Base-by-base conservation (phyloP, 2,888 invertebrate species). In the Drosophila austrosaltans region DNA sequence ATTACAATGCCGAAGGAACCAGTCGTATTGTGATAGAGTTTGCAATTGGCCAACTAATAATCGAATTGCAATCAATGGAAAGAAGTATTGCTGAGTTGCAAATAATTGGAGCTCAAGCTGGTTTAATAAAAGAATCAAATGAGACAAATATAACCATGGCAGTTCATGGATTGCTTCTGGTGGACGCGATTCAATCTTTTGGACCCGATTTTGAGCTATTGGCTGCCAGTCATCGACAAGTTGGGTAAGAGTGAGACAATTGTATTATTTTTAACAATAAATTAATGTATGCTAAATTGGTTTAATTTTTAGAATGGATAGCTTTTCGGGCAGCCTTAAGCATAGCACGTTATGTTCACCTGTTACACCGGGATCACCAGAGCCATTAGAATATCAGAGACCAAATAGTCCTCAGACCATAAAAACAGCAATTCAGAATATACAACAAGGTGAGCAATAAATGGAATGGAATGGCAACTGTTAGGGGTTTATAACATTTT, bases 171-270 rank as follows among this genome's bases (percentile, higher is more conserved):
- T 93, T 99, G 80, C 93, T 99, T 66, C 93, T 99, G 64, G 98
- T 98, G 2, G 99, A 99, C 93, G 98, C 98, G 59, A 94, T 98
- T 91, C 98, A 99, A 93, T 97, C 97, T 16, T 98, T 97, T 92
- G 98, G 99, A 0, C 96, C 96, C 0, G 98, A 99, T 93, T 99
- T 98, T 93, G 98, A 98, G 92, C 93, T 99, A 61, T 94, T 99
- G 7, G 95, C 98, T 16, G 98, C 98, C 32, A 98, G 98, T 91
- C 98, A 99, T 92, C 97, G 97, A 90, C 97, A 98, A 92, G 96
- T 98, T 28, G 96, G 97, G 96, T 96, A 84, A 90, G 78, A 90
- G 78, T 74, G 2, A 36, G 36, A 1, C 30, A 4, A 30, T 1
- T 2, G 6, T 30, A 30, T 5, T 30, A 30, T 5, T 16, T 16